Percentiles rank a stretch among this genome's conserved stretches.
These are phyloP conservation scores for Hylyphantes graminicola DNA, from an alignment of 1,140 invertebrate genomes.

Conservation along the genomic window DNA sequence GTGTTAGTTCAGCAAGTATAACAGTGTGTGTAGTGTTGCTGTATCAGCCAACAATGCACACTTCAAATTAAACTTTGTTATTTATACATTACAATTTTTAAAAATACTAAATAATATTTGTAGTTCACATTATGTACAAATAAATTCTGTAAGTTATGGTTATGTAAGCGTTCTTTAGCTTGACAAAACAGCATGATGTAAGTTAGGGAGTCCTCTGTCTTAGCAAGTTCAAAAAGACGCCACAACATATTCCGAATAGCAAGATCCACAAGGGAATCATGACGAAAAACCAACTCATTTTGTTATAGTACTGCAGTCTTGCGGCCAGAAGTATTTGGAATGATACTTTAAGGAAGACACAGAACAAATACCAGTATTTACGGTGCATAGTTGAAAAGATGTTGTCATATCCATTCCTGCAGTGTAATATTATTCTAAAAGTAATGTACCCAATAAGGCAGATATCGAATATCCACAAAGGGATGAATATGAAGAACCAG, in stretches of 20 bases:
- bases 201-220: constrained; percentile 21
- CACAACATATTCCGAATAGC: constrained; percentile 63
- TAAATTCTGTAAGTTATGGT: too few species aligned
- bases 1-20: too few species aligned
- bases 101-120: too few species aligned
- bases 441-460: constrained; percentile 86
- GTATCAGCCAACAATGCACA: too few species aligned
- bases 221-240: constrained; percentile 64
- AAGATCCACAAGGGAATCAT: constrained; percentile 68
- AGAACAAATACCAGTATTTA: constrained; percentile 76
- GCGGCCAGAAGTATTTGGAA: constrained; percentile 68
- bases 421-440: constrained; percentile 87
- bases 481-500: constrained; percentile 94
- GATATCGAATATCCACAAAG: constrained; percentile 91
- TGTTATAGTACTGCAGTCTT: constrained; percentile 65
- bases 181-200: too few species aligned
- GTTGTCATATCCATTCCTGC: constrained; percentile 78
- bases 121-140: too few species aligned
- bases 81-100: too few species aligned
- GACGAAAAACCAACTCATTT: constrained; percentile 64
- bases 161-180: too few species aligned
- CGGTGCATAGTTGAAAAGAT: constrained; percentile 71
- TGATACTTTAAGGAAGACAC: constrained; percentile 66
- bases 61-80: too few species aligned
- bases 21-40: too few species aligned